Percentiles rank a stretch among this genome's conserved stretches.
Conservation (phyloP, 2,797 vertebrate genomes). For the Poeciliopsis turneri region DNA sequence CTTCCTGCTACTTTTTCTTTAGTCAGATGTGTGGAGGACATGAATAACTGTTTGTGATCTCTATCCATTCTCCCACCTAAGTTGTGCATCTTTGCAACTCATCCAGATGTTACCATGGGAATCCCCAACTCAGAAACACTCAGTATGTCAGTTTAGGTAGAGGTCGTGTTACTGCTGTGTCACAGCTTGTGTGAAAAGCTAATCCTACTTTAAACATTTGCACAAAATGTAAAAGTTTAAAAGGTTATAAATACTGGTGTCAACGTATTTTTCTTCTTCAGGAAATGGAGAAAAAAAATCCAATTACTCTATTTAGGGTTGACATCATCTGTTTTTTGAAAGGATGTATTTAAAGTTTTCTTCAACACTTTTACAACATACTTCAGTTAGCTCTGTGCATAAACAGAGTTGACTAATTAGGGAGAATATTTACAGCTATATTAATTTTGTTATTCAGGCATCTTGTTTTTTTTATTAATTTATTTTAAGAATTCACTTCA, state of each 20-base stretch:
- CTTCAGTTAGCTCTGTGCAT: not conserved
- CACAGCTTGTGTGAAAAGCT: not conserved
- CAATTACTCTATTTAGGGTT: not conserved
- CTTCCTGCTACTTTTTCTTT: not conserved
- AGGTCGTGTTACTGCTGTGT: not conserved
- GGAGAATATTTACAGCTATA: not conserved
- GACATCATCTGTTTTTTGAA: not conserved
- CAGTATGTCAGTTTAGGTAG: not conserved
- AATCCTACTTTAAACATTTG: not conserved
- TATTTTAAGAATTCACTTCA: not conserved
- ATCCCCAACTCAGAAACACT: too few relatives aligned
- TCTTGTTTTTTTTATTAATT: not conserved
- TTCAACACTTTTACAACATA: not conserved
- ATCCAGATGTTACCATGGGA: not conserved
- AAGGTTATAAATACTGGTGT: not conserved
- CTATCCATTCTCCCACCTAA: too few relatives aligned
- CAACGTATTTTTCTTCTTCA: not conserved
- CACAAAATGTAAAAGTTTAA: not conserved
- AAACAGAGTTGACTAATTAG: not conserved
- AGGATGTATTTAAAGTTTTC: not conserved
- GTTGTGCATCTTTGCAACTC: too few relatives aligned
- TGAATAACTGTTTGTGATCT: not conserved
- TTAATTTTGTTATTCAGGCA: not conserved
- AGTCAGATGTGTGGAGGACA: not conserved
- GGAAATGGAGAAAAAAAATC: not conserved